phyloP scores from a whole-genome alignment of 1,140 invertebrate species.

The Solen grandis region DNA sequence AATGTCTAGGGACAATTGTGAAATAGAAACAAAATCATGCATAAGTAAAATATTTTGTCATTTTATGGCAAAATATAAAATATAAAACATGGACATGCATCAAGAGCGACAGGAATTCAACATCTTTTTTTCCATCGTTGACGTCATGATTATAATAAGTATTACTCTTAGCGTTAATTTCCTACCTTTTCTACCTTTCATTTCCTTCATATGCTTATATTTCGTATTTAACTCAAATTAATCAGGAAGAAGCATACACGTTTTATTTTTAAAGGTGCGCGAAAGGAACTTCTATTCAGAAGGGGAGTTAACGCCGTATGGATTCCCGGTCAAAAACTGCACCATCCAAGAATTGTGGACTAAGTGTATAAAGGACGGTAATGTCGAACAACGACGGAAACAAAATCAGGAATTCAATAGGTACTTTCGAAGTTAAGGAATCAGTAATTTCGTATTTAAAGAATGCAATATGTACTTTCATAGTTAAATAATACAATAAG shows the following conservation, averaged over 20 bases:
- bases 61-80: not conserved
- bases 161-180: not conserved
- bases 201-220: too few species aligned
- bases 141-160: not conserved
- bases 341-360: slow-evolving; percentile 90
- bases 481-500: too few species aligned
- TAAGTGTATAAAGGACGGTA: slow-evolving; percentile 87
- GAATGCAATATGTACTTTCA: too few species aligned
- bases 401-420: slow-evolving; percentile 65
- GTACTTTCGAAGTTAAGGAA: too few species aligned
- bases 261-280: slow-evolving; percentile 10
- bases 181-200: not conserved
- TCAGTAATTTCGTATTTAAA: too few species aligned
- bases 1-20: too few species aligned
- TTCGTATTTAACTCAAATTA: too few species aligned
- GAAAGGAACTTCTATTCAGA: slow-evolving; percentile 89
- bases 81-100: not conserved
- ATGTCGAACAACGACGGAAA: slow-evolving; percentile 82
- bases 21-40: too few species aligned
- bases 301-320: slow-evolving; percentile 90
- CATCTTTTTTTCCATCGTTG: not conserved
- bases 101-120: not conserved
- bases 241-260: slow-evolving; percentile 85
- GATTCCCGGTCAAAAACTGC: slow-evolving; percentile 88
- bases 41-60: too few species aligned